Conservation (phyloP, 2,113 vertebrate species). For the Chloebia gouldiae region DNA sequence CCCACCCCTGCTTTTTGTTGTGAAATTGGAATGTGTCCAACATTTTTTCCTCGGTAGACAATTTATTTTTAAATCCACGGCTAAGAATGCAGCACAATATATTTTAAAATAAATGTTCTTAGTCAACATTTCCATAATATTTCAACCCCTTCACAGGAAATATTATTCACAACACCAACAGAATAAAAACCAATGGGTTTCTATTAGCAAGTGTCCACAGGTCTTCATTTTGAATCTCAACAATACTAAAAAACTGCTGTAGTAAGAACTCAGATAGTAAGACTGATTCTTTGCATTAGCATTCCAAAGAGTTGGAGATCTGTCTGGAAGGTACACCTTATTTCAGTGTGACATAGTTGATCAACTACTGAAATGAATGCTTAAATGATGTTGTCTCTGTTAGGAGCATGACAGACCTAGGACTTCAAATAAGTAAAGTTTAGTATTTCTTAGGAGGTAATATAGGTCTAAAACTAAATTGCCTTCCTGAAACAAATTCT, state of each 20-base stretch:
- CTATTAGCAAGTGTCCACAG: neutral
- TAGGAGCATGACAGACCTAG: neutral
- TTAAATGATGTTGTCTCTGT: neutral
- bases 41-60: slow-evolving; percentile 56
- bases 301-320: neutral
- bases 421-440: neutral
- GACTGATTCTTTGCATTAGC: neutral
- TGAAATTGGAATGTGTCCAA: slow-evolving; percentile 41
- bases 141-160: slow-evolving; percentile 32
- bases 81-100: slow-evolving; percentile 43
- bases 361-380: neutral
- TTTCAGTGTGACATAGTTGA: neutral
- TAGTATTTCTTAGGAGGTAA: neutral
- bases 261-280: neutral
- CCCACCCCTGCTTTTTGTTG: neutral
- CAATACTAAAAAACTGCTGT: neutral
- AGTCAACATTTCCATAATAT: slow-evolving; percentile 58
- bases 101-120: slow-evolving; percentile 53
- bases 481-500: neutral
- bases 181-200: neutral
- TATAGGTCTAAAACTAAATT: neutral
- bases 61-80: slow-evolving; percentile 62
- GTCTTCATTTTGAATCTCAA: neutral
- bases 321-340: neutral
- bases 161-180: slow-evolving; percentile 19